phyloP scores from a whole-genome alignment of 1,140 invertebrate species.

The Drosophila pachea region DNA sequence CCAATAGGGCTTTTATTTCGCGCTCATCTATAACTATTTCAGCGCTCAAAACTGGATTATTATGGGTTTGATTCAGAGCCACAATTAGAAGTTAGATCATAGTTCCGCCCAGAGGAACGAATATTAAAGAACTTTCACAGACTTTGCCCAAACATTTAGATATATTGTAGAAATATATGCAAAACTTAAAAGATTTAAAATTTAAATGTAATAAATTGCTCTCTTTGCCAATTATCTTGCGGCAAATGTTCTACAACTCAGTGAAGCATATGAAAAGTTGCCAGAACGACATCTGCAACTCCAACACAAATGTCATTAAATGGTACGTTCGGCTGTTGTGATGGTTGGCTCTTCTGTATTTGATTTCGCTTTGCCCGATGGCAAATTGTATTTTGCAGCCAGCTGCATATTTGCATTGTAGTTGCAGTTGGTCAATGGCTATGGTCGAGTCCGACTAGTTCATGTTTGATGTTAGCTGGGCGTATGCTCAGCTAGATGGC shows the following conservation, averaged over 20 bases:
- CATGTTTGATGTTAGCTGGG: too few species aligned
- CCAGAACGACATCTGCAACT: neutral
- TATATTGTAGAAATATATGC: too few species aligned
- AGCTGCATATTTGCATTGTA: slow-evolving; percentile 14
- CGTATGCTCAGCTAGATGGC: slow-evolving; percentile 10
- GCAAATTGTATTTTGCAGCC: slow-evolving; percentile 11
- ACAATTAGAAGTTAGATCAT: neutral
- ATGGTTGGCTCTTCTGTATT: neutral
- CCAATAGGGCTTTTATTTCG: neutral
- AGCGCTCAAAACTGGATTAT: neutral
- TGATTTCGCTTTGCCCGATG: slow-evolving; percentile 2
- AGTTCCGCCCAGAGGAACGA: neutral
- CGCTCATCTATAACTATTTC: neutral
- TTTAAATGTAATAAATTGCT: too few species aligned
- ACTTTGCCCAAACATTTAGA: too few species aligned
- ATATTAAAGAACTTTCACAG: neutral
- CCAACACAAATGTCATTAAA: neutral
- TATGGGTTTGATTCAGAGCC: neutral
- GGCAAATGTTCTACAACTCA: too few species aligned
- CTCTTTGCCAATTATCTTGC: too few species aligned
- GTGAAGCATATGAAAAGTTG: neutral
- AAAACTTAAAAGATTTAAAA: too few species aligned
- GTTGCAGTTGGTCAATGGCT: slow-evolving; percentile 12
- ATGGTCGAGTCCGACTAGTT: neutral
- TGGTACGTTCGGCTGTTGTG: slow-evolving; percentile 3